Evolutionary conservation across 2,888 invertebrate genomes (phyloP).

Genomic region (Busseola fusca): DNA sequence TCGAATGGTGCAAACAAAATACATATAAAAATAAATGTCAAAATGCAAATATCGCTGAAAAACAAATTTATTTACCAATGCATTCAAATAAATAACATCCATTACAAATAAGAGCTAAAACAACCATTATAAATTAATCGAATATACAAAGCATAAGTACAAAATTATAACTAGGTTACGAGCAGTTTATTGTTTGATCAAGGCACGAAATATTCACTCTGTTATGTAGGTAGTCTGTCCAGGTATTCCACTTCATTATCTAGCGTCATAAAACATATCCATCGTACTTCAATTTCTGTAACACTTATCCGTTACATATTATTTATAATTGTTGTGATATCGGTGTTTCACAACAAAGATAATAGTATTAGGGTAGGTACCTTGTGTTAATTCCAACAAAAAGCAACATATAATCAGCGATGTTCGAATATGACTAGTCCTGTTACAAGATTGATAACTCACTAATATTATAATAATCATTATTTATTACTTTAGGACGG

Average conservation of each 20-base stretch:
- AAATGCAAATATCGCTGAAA: constrained; percentile 75
- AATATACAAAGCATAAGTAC: constrained; percentile 73
- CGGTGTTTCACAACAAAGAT: constrained; percentile 41
- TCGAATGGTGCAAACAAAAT: constrained; percentile 73
- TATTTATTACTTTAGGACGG: constrained; percentile 56
- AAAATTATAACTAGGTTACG: constrained; percentile 59
- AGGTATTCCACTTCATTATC: constrained; percentile 33
- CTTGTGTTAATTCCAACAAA: constrained; percentile 18
- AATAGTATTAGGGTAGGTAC: constrained; percentile 17
- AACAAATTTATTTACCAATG: constrained; percentile 78
- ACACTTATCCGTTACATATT: constrained; percentile 22
- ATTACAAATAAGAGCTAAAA: constrained; percentile 64
- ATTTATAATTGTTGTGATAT: constrained; percentile 39
- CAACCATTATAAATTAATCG: constrained; percentile 67
- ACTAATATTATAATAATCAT: constrained; percentile 45
- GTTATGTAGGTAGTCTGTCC: constrained; percentile 14
- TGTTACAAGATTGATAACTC: constrained; percentile 51
- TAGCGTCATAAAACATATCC: constrained; percentile 25
- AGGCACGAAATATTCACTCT: constrained; percentile 47
- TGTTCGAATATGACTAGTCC: constrained; percentile 64
- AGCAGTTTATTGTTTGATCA: constrained; percentile 52
- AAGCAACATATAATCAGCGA: constrained; percentile 37
- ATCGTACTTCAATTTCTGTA: constrained; percentile 19
- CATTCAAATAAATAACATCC: constrained; percentile 69
- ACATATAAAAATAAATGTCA: constrained; percentile 71